phyloP scores from a whole-genome alignment of 2,113 vertebrate species.

The Chascanopsetta lugubris region DNA sequence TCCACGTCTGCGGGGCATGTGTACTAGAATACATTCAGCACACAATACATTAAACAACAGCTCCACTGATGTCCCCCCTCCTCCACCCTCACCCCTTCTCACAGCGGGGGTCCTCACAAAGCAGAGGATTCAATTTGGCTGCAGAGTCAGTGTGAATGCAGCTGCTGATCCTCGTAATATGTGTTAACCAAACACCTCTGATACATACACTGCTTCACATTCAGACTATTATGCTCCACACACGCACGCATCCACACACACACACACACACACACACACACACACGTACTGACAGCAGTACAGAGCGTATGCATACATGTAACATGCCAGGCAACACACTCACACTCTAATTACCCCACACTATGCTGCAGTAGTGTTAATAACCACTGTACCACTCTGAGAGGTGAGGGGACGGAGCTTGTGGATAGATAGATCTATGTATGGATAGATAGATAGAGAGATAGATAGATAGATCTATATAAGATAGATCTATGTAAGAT shows the following conservation, averaged over 20 bases:
- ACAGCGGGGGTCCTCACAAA: slow-evolving; percentile 28
- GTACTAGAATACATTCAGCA: slow-evolving; percentile 12
- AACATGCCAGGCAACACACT: slow-evolving; percentile 8
- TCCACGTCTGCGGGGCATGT: background rate
- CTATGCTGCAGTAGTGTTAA: slow-evolving; percentile 37
- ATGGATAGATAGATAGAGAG: too few species aligned
- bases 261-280: background rate
- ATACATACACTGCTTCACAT: slow-evolving; percentile 33
- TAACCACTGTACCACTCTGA: slow-evolving; percentile 15
- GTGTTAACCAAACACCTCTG: slow-evolving; percentile 39
- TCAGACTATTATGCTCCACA: slow-evolving; percentile 22
- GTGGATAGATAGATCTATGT: too few species aligned
- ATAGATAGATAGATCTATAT: too few species aligned
- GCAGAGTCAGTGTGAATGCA: slow-evolving; percentile 18
- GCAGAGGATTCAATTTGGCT: slow-evolving; percentile 45
- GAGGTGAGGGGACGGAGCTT: slow-evolving; percentile 35
- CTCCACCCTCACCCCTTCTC: slow-evolving; percentile 29
- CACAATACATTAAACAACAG: slow-evolving; percentile 61
- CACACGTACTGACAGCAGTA: slow-evolving; percentile 1
- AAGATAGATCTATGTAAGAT: too few species aligned
- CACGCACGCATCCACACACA: slow-evolving; percentile 7
- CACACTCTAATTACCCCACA: slow-evolving; percentile 63
- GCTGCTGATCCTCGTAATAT: slow-evolving; percentile 43
- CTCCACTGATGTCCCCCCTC: slow-evolving; percentile 9
- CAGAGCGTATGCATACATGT: slow-evolving; percentile 6